These are phyloP conservation scores for Theonella swinhoei DNA, from an alignment of 37 sponge, comb jelly and placozoan species.

Conservation along the genomic window DNA sequence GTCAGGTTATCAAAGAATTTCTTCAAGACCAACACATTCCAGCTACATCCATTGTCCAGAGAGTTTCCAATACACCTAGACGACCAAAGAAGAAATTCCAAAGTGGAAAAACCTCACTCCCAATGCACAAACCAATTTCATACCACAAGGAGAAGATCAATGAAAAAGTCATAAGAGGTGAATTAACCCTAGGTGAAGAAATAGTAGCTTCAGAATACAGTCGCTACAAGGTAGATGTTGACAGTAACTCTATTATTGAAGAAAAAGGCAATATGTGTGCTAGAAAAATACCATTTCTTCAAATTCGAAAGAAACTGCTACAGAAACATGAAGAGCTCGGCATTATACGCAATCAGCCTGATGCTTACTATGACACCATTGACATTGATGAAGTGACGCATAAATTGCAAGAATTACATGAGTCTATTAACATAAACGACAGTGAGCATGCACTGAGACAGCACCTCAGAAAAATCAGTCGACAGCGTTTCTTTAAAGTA, in stretches of 20 bases:
- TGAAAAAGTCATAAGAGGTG: not conserved
- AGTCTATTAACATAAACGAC: not conserved
- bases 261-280: not conserved
- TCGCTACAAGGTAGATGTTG: not conserved
- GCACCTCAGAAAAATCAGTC: not conserved
- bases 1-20: slow-evolving; percentile 16
- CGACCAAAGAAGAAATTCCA: slow-evolving; percentile 3
- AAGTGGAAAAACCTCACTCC: slow-evolving; percentile 14
- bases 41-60: not conserved
- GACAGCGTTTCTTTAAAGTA: slow-evolving; percentile 1
- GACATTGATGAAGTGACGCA: not conserved
- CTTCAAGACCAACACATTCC: slow-evolving; percentile 9
- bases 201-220: not conserved
- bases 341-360: slow-evolving; percentile 3
- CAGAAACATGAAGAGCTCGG: too few relatives aligned
- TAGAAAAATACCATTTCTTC: slow-evolving; percentile 9
- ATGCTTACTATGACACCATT: slow-evolving; percentile 10
- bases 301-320: slow-evolving; percentile 24
- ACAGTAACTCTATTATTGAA: slow-evolving; percentile 6
- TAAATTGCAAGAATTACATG: not conserved
- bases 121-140: slow-evolving; percentile 17
- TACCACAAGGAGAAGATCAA: slow-evolving; percentile 12
- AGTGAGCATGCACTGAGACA: not conserved
- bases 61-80: not conserved
- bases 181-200: slow-evolving; percentile 14